Base-by-base conservation (phyloP, 2,888 invertebrate species). In the Agrochola lychnidis region DNA sequence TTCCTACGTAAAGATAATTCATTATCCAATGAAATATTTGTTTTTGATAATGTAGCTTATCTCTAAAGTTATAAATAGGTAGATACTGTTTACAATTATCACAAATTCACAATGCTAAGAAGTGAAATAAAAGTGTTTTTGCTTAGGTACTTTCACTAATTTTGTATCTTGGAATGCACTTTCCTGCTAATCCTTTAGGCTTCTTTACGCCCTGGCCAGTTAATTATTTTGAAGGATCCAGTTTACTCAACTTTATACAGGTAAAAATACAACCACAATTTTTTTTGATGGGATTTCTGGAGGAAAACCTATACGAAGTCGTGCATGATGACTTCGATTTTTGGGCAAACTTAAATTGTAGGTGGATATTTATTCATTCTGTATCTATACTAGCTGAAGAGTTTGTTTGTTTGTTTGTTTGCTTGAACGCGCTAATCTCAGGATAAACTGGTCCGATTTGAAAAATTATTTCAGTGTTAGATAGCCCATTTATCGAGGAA, bases 41-140 rank as follows among this genome's bases (percentile, higher is more conserved):
- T 14, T 57, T 42, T 22, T 48, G 77, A 77, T 82, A 75, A 75
- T 36, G 51, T 42, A 51, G 57, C 62, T 78, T 76, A 82, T 76
- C 78, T 81, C 7, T 4, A n/a, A 74, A 25, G 5, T 64, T 81
- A 51, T 62, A 45, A 73, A 81, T 53, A 36, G 22, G 36, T 53
- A 61, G 48, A 25, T 61, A 67, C 1, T 30, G 19, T 36, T 16
- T 48, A 14, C 25, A 36, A 61, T 61, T 53, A 61, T 53, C 25
- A 19, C 42, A 45, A 64, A 64, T 19, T 19, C 12, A 25, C 48
- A 59, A 51, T 25, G n/a, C 1, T n/a, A 3, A 4, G 5, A 61
- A 48, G 1, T 36, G 4, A 30, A 30, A 30, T 30, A 30, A 30
- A 30, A 30, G 30, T 30, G n/a, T n/a, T n/a, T n/a, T 30, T 30